A percentile compares a stretch with the other conserved stretches of the same genome.
phyloP scores from a whole-genome alignment of 2,888 invertebrate genomes.

The Drosophila paramelanica region DNA sequence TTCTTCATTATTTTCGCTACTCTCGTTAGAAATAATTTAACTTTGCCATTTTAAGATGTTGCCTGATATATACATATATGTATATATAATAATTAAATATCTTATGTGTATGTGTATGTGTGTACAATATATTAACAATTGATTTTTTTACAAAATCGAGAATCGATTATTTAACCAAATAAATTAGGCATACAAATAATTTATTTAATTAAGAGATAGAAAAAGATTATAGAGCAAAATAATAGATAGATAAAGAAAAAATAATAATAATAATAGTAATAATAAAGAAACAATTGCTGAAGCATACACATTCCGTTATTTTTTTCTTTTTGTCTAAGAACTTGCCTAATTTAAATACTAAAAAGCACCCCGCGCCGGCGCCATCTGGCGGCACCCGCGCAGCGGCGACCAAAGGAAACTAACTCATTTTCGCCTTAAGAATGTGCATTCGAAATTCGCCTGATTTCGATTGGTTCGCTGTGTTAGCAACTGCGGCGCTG shows the following conservation, averaged over 20 bases:
- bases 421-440: slow-evolving; percentile 47
- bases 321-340: slow-evolving; percentile 39
- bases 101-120: slow-evolving; percentile 28
- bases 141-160: slow-evolving; percentile 54
- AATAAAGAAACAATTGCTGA: slow-evolving; percentile 47
- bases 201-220: slow-evolving; percentile 47
- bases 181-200: slow-evolving; percentile 53
- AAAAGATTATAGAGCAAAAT: slow-evolving; percentile 43
- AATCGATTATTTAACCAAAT: slow-evolving; percentile 57
- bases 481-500: slow-evolving; percentile 52
- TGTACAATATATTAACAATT: slow-evolving; percentile 63
- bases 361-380: slow-evolving; percentile 34
- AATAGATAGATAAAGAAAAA: slow-evolving; percentile 15
- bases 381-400: slow-evolving; percentile 31
- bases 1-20: not conserved
- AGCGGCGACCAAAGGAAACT: slow-evolving; percentile 61
- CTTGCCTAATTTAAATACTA: slow-evolving; percentile 70
- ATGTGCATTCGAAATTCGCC: slow-evolving; percentile 32
- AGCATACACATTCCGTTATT: slow-evolving; percentile 42
- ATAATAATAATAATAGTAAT: slow-evolving; percentile 8
- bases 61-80: slow-evolving; percentile 18
- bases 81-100: slow-evolving; percentile 7
- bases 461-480: slow-evolving; percentile 29
- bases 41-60: slow-evolving; percentile 41
- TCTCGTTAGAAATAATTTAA: slow-evolving; percentile 33